Conservation (phyloP, 2,888 invertebrate genomes). For the Galeruca laticollis region DNA sequence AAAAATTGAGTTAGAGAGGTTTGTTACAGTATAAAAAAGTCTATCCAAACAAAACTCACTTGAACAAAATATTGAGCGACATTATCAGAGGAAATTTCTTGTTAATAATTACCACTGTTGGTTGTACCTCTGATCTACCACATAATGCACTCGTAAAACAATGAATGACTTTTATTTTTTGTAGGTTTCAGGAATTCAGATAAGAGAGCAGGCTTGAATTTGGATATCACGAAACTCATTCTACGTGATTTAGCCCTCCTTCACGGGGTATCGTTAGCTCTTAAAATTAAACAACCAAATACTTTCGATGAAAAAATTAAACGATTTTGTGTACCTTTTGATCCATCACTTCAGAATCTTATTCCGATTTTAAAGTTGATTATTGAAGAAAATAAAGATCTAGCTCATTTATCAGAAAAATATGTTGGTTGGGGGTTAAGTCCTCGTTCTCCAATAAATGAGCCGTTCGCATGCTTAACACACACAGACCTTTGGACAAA, state of each 20-base stretch:
- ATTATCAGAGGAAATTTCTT: no score
- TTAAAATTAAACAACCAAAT: conserved; percentile 65
- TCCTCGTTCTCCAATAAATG: background rate
- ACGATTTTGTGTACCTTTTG: conserved; percentile 53
- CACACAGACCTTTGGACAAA: conserved; percentile 74
- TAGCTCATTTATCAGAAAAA: conserved; percentile 2
- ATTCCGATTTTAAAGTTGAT: background rate
- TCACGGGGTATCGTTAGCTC: conserved; percentile 70
- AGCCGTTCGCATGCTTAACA: conserved; percentile 67
- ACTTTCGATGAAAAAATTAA: conserved; percentile 61
- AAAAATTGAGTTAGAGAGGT: no score
- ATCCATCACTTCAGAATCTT: background rate
- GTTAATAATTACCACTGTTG: no score
- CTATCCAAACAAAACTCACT: no score
- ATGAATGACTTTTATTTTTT: background rate
- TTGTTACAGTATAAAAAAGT: no score
- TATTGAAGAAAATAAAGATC: conserved; percentile 30
- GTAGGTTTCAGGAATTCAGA: conserved; percentile 68
- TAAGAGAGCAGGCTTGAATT: conserved; percentile 67
- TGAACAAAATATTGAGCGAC: no score
- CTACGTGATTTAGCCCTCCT: conserved; percentile 69
- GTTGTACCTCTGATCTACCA: no score
- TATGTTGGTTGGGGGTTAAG: conserved; percentile 20
- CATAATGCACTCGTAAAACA: no score
- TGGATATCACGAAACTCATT: conserved; percentile 66